Conservation (phyloP, 2,888 invertebrate species). For the Cotesia congregata region DNA sequence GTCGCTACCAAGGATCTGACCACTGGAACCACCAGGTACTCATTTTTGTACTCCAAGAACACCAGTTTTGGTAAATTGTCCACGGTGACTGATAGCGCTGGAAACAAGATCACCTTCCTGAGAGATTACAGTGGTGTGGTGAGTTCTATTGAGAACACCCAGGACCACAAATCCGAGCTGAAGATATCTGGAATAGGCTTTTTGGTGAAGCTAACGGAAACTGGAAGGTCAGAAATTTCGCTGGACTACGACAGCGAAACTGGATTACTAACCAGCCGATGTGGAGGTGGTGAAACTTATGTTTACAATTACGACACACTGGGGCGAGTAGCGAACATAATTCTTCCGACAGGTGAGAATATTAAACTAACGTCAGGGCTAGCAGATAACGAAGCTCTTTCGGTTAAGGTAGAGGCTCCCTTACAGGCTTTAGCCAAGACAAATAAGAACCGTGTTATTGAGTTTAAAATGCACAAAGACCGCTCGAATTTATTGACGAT, state of each 20-base stretch:
- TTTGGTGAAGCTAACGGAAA: slow-evolving; percentile 88
- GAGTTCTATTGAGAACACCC: slow-evolving; percentile 94
- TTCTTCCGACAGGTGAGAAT: slow-evolving; percentile 92
- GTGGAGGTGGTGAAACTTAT: slow-evolving; percentile 88
- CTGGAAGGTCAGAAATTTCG: slow-evolving; percentile 90
- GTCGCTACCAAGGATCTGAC: slow-evolving; percentile 94
- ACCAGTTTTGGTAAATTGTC: slow-evolving; percentile 95
- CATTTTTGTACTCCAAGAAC: slow-evolving; percentile 96
- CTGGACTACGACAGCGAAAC: slow-evolving; percentile 89
- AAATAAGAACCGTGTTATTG: slow-evolving; percentile 72
- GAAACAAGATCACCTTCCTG: slow-evolving; percentile 91
- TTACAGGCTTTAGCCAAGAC: slow-evolving; percentile 74
- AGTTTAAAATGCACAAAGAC: slow-evolving; percentile 76
- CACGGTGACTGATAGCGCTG: slow-evolving; percentile 94
- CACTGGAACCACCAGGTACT: slow-evolving; percentile 94
- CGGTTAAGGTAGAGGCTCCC: slow-evolving; percentile 79
- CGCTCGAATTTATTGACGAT: slow-evolving; percentile 79
- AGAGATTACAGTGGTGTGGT: slow-evolving; percentile 94
- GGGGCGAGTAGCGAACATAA: slow-evolving; percentile 88
- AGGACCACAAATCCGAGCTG: slow-evolving; percentile 92
- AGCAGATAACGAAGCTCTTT: slow-evolving; percentile 82
- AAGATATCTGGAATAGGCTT: slow-evolving; percentile 94
- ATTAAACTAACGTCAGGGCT: slow-evolving; percentile 84
- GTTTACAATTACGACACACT: slow-evolving; percentile 93
- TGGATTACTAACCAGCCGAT: slow-evolving; percentile 87